Percentiles rank a stretch among this genome's conserved stretches.
phyloP scores from a whole-genome alignment of 2,888 invertebrate species.

The Camptogramma bilineatum region DNA sequence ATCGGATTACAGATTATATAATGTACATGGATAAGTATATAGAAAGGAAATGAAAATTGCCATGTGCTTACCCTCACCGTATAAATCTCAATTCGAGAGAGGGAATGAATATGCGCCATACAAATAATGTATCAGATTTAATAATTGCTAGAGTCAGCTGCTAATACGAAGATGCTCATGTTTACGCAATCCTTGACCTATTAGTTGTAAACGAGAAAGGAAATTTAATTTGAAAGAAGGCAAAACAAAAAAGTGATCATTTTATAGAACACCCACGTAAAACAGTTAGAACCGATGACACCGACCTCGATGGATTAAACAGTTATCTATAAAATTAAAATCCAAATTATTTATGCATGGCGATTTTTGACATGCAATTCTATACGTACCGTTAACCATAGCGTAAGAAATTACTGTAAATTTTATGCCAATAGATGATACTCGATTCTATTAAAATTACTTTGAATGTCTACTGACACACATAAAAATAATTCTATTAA shows the following conservation, averaged over 20 bases:
- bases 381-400: conserved; percentile 38
- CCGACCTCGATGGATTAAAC: conserved; percentile 38
- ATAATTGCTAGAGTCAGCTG: no score
- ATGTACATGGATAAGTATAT: no score
- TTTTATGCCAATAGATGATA: conserved; percentile 37
- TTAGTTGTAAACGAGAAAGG: not conserved
- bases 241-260: conserved; percentile 8
- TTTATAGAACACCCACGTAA: conserved; percentile 15
- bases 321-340: conserved; percentile 45
- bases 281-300: conserved; percentile 40
- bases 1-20: no score
- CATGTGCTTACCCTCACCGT: no score
- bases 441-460: not conserved
- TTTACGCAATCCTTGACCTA: not conserved
- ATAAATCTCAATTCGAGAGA: no score
- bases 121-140: no score
- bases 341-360: conserved; percentile 43
- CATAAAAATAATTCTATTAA: no score
- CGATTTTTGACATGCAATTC: conserved; percentile 44
- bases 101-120: no score
- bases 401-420: conserved; percentile 30
- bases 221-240: not conserved
- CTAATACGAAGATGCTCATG: no score
- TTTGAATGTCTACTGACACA: not conserved
- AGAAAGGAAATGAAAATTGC: no score